A percentile compares a stretch with the other conserved stretches of the same genome.
Conservation (phyloP, 35 echinoderm and acorn worm genomes). For the Lytechinus variegatus region DNA sequence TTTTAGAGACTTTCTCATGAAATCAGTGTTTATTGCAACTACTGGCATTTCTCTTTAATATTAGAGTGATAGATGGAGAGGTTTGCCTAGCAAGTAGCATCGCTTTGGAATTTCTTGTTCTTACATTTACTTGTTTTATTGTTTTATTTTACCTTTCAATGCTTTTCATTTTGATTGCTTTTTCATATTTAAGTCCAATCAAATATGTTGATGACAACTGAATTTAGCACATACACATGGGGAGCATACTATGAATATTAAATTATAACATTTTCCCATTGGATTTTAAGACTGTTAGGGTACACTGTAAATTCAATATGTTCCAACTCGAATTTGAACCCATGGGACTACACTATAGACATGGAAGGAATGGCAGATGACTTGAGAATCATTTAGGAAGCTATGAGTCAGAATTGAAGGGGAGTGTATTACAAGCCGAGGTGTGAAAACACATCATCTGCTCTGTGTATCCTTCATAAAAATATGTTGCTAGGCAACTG, state of each 20-base stretch:
- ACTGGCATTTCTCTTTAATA: too few species aligned
- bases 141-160: background rate
- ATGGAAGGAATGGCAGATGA: background rate
- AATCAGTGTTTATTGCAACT: too few species aligned
- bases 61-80: too few species aligned
- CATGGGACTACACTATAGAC: background rate
- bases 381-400: background rate
- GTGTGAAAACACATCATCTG: background rate
- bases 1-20: too few species aligned
- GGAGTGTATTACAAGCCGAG: slow-evolving; percentile 1
- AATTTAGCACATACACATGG: background rate
- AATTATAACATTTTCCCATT: background rate
- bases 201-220: background rate
- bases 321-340: background rate
- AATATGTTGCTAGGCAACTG: slow-evolving; percentile 1
- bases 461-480: background rate
- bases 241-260: background rate
- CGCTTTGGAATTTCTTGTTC: too few species aligned
- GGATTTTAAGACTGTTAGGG: background rate
- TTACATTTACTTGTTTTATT: too few species aligned
- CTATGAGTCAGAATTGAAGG: background rate
- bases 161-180: background rate
- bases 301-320: background rate
- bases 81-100: too few species aligned
- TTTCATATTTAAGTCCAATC: background rate